Evolutionary conservation across 2,113 vertebrate genomes (phyloP), one percentile per base, ranked within the genome.

Genomic region (Mesoclemmys tuberculata): DNA sequence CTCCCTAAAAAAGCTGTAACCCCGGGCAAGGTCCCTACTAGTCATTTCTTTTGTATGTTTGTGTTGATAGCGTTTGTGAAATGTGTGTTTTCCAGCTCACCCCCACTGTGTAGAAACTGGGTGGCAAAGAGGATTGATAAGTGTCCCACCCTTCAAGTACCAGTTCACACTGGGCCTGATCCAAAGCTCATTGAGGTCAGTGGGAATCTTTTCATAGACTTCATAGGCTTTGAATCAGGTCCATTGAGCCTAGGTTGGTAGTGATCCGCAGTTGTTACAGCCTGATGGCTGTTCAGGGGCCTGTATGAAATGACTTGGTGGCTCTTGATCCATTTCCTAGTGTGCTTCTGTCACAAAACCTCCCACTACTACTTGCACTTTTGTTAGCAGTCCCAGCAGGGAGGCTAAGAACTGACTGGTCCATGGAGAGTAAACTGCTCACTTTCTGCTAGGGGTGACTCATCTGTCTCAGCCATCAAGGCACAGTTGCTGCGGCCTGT

Each of bases 291-390:
- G 80, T 82, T 94, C 89, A 88, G 91, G 81, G 61, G 80, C 80
- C 84, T 64, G 93, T 95, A 54, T 78, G 49, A 86, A 96, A 91
- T 48, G 94, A 83, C 64, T 54, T 77, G 80, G 83, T 13, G 95
- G 49, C 93, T 89, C 82, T 41, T 88, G 54, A 54, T 83, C 83
- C 18, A 9, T 79, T 89, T 93, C 94, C 94, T 89, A 88, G 90
- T 74, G 88, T 85, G 93, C 82, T 96, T 86, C 35, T 85, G 93
- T 94, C 95, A 95, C 91, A 94, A 89, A 94, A 92, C 87, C 54
- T 78, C 6, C 92, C 0, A 27, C 84, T 56, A 64, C 82, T 88
- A 2, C 82, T 94, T 56, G 80, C 52, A 90, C 80, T 94, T 94
- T 92, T 96, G 93, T 88, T 87, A 86, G 89, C 51, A 95, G 52